A percentile compares a stretch with the other conserved stretches of the same genome.
Conservation (phyloP, 2,113 vertebrate genomes). For the Ornithorhynchus anatinus region DNA sequence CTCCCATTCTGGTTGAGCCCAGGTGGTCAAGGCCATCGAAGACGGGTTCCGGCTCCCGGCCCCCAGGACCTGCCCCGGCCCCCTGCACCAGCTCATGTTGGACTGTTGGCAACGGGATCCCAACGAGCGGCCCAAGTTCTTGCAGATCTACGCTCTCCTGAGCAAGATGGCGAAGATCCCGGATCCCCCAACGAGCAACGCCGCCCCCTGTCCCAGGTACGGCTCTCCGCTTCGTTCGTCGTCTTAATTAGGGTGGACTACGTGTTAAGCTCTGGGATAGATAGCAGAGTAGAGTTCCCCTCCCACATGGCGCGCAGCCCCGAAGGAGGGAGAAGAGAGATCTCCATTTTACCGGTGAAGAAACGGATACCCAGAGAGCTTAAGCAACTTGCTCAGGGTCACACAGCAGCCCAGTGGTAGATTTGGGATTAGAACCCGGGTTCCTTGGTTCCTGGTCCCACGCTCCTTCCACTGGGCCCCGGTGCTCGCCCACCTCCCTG, state of each 20-base stretch:
- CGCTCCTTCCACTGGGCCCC: too few relatives aligned
- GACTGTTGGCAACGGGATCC: constrained; percentile 95
- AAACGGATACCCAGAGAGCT: too few relatives aligned
- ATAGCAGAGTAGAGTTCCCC: neutral
- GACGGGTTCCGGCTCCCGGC: constrained; percentile 94
- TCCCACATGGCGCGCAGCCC: too few relatives aligned
- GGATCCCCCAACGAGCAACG: constrained; percentile 72
- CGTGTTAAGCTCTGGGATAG: too few relatives aligned
- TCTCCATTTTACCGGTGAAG: too few relatives aligned
- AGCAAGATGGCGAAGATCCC: constrained; percentile 88
- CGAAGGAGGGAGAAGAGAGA: too few relatives aligned
- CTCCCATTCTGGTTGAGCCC: neutral
- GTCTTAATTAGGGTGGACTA: too few relatives aligned
- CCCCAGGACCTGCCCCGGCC: constrained; percentile 83
- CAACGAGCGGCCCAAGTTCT: constrained; percentile 88
- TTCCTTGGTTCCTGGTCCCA: too few relatives aligned
- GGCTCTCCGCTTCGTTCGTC: fast-evolving
- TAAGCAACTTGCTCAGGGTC: too few relatives aligned
- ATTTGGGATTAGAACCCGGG: too few relatives aligned
- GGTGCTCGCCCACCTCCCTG: too few relatives aligned
- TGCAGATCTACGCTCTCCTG: constrained; percentile 87
- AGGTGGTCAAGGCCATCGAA: constrained; percentile 96
- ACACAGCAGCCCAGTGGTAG: too few relatives aligned
- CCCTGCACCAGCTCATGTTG: constrained; percentile 92
- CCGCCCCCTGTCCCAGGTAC: constrained; percentile 78